Conservation (phyloP, 2,888 invertebrate species). For the Mythimna impura region DNA sequence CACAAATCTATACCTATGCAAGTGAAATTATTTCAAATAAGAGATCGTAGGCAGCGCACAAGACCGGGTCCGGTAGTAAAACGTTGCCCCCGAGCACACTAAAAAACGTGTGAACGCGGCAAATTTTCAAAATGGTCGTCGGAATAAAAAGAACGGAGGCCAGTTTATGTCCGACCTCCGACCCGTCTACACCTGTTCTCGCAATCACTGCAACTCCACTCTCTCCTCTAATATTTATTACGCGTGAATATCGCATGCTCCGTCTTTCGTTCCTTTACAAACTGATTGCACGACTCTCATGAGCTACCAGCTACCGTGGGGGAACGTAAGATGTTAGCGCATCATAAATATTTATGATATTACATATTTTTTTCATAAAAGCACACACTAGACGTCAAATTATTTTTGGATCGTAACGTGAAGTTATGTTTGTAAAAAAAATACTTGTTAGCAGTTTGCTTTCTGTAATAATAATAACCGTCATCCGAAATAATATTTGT, state of each 20-base stretch:
- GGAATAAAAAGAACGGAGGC: constrained; percentile 72
- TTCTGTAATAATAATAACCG: constrained; percentile 29
- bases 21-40: constrained; percentile 47
- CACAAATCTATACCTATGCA: constrained; percentile 23
- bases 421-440: constrained; percentile 38
- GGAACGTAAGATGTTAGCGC: constrained; percentile 67
- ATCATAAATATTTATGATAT: constrained; percentile 68
- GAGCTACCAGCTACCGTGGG: constrained; percentile 67
- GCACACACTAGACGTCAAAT: constrained; percentile 58
- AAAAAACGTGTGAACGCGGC: constrained; percentile 73
- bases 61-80: constrained; percentile 66
- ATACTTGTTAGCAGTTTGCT: constrained; percentile 24
- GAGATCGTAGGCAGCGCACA: constrained; percentile 43
- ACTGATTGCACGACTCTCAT: constrained; percentile 79
- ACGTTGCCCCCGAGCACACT: constrained; percentile 70
- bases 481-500: constrained; percentile 11
- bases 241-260: constrained; percentile 87
- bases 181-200: constrained; percentile 83
- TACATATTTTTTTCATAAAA: constrained; percentile 59
- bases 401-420: constrained; percentile 52
- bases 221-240: constrained; percentile 87
- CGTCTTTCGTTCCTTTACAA: constrained; percentile 73
- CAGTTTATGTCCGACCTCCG: constrained; percentile 71
- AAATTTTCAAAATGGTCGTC: constrained; percentile 72
- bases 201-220: constrained; percentile 87